phyloP scores from a whole-genome alignment of 2,888 invertebrate genomes.

The Corbicula japonica region DNA sequence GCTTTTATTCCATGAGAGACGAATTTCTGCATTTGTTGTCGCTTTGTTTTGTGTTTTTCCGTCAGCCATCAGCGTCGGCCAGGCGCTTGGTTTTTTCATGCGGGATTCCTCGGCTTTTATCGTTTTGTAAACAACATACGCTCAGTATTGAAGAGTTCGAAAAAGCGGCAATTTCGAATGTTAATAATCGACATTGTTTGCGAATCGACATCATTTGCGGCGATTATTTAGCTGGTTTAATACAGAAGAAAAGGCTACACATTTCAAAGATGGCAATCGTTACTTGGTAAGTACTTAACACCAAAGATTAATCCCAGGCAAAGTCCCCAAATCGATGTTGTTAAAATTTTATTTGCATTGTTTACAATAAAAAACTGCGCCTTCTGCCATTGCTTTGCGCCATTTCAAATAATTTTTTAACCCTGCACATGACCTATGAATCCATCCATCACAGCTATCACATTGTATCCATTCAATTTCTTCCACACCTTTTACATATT shows the following conservation, averaged over 20 bases:
- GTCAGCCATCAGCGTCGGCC: too few species aligned
- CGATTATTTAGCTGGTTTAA: background rate
- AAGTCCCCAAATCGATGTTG: too few species aligned
- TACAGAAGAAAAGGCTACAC: background rate
- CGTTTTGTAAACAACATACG: background rate
- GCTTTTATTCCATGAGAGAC: too few species aligned
- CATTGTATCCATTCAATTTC: slow-evolving; percentile 8
- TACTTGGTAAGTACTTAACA: slow-evolving; percentile 1
- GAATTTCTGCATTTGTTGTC: too few species aligned
- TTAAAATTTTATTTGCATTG: slow-evolving; percentile 7
- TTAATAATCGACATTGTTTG: background rate
- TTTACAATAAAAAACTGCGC: background rate
- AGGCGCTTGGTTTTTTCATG: too few species aligned
- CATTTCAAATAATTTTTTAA: slow-evolving; percentile 23
- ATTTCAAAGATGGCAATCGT: slow-evolving; percentile 4
- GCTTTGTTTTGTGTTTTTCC: too few species aligned
- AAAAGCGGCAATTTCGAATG: background rate
- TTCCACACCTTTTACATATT: slow-evolving; percentile 6
- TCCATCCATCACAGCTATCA: slow-evolving; percentile 22
- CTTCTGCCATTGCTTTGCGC: slow-evolving; percentile 1
- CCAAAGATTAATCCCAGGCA: background rate
- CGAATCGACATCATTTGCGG: background rate
- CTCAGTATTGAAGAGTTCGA: background rate
- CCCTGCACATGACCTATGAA: slow-evolving; percentile 19
- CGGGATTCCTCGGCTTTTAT: background rate